Percentiles rank a stretch among this genome's conserved stretches.
phyloP scores from a whole-genome alignment of 2,888 invertebrate species.

The Drosophila greeni region DNA sequence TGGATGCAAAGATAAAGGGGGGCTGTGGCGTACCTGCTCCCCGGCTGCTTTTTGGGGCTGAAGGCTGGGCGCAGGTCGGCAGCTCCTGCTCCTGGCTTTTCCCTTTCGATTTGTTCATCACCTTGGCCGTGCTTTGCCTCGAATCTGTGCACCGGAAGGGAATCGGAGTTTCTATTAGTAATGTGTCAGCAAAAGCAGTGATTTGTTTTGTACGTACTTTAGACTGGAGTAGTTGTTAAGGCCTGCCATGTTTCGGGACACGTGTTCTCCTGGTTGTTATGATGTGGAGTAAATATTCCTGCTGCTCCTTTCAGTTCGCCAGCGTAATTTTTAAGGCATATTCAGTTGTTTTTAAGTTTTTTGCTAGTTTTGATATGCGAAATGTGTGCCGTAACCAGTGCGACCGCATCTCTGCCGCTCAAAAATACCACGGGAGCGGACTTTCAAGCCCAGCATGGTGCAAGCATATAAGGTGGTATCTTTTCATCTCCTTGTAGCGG shows the following conservation, averaged over 20 bases:
- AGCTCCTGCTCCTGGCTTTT: slow-evolving; percentile 11
- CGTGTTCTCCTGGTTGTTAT: slow-evolving; percentile 5
- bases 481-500: too few species aligned
- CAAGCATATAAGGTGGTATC: not conserved
- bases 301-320: slow-evolving; percentile 1
- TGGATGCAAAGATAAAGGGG: slow-evolving; percentile 2
- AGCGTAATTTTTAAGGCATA: slow-evolving; percentile 15
- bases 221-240: slow-evolving; percentile 77
- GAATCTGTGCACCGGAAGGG: slow-evolving; percentile 54
- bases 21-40: slow-evolving; percentile 16
- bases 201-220: slow-evolving; percentile 66
- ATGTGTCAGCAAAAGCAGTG: not conserved
- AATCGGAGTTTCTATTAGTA: not conserved
- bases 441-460: not conserved
- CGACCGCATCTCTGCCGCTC: slow-evolving; percentile 5
- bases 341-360: slow-evolving; percentile 20
- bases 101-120: slow-evolving; percentile 43
- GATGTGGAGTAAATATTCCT: not conserved
- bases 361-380: slow-evolving; percentile 4
- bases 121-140: slow-evolving; percentile 59
- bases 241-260: slow-evolving; percentile 73
- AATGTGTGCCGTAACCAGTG: slow-evolving; percentile 12
- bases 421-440: not conserved
- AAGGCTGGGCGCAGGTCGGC: slow-evolving; percentile 22
- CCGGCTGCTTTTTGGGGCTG: slow-evolving; percentile 27